Evolutionary conservation across 2,113 vertebrate species (phyloP), one percentile per base, ranked within the genome.

Genomic region (Heloderma charlesbogerti): DNA sequence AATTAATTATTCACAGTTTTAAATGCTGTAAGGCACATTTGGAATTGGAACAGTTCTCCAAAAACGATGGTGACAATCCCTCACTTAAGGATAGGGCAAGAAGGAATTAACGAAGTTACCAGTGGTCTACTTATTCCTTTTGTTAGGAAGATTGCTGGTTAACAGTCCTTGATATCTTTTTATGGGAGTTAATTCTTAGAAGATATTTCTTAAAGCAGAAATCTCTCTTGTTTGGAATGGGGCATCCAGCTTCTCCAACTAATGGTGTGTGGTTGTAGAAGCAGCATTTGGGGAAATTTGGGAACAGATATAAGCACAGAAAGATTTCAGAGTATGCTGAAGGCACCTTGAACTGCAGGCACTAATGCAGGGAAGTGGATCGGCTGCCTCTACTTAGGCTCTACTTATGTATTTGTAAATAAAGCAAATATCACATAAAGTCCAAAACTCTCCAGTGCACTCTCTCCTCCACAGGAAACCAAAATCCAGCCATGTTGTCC

Each of bases 1-100:
- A 89, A 82, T 81, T 69, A 40, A 80, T 88, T 88, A 37, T 81
- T 81, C 63, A 69, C 63, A 51, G 77, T 18, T 81, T 81, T 54
- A 88, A 81, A 29, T 57, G 16, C 29, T 69, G 29, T 34, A 80
- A 37, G 31, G 16, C 31, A 43, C 43, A 48, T 88, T 54, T 57
- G 45, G 34, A 80, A 78, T 60, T 43, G 51, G 37, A 43, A 63
- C 13, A 4, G 27, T 20, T 88, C 72, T 88, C 27, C 2, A 45
- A 60, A 88, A 34, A 69, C 40, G 2, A 57, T 72, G 16, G n/a
- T 77, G n/a, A 77, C 31, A 40, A 78, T 87, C 27, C 37, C 16
- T 87, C 27, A 22, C 15, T 74, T 74, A 74, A 45, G 18, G 6
- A 45, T 48, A 84, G 10, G 16, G 40, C 16, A 54, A 86, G 20